These are phyloP conservation scores for Elephas maximus DNA, from an alignment of 2,113 vertebrate genomes.

Conservation along the genomic window DNA sequence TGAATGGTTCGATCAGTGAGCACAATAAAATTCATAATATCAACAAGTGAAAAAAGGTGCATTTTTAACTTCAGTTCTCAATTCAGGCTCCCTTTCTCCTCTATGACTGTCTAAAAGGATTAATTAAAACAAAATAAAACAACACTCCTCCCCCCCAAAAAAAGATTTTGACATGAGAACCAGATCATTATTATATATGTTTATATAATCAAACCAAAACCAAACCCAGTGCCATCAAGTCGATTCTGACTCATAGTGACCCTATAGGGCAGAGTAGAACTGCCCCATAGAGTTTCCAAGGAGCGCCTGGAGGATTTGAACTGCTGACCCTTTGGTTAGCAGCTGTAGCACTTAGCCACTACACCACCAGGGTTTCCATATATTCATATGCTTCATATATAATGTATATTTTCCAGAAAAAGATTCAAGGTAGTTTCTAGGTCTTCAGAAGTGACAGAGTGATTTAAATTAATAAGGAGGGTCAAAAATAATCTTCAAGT, in stretches of 20 bases:
- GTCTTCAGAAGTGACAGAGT: neutral
- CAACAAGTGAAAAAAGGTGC: neutral
- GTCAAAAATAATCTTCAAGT: neutral
- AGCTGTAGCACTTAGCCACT: too few relatives aligned
- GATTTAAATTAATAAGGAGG: neutral
- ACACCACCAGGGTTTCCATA: too few relatives aligned
- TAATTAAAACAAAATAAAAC: neutral
- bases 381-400: too few relatives aligned
- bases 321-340: too few relatives aligned
- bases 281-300: too few relatives aligned
- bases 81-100: neutral
- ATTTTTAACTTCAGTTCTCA: neutral
- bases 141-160: neutral
- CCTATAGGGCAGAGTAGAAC: too few relatives aligned
- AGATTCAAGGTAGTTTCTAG: neutral
- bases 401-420: neutral
- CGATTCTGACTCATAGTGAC: too few relatives aligned
- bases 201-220: too few relatives aligned
- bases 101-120: neutral
- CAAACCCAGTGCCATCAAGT: too few relatives aligned
- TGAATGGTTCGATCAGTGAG: neutral
- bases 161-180: neutral
- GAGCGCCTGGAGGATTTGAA: too few relatives aligned
- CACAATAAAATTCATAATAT: neutral
- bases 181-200: neutral